Evolutionary conservation across 2,113 vertebrate genomes (phyloP).

Genomic region (Narcine bancroftii): DNA sequence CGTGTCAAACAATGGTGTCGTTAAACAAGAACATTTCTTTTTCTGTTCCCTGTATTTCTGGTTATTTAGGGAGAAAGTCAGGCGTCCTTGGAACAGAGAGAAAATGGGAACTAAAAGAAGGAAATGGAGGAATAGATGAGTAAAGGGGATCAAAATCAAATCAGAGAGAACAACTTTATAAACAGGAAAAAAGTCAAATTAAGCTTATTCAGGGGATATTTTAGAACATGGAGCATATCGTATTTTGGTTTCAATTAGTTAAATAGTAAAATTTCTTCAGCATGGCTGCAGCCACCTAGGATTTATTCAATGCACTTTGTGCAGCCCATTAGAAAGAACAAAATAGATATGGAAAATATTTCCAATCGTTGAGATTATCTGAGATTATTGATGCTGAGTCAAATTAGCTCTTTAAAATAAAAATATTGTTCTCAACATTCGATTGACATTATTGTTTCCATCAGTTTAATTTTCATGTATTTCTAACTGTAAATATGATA

Average conservation of each 20-base stretch:
- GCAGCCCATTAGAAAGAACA: background rate
- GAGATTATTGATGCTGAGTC: conserved; percentile 14
- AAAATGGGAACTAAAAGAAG: background rate
- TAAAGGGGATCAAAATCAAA: background rate
- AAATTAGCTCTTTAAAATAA: background rate
- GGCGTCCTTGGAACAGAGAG: background rate
- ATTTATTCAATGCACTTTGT: background rate
- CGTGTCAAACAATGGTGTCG: background rate
- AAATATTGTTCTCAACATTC: background rate
- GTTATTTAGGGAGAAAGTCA: background rate
- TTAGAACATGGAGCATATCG: background rate
- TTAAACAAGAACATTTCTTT: background rate
- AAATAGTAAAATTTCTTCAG: background rate
- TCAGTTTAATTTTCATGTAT: background rate
- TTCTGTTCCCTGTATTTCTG: background rate
- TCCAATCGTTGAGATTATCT: background rate
- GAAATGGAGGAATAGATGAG: background rate
- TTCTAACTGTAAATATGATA: background rate
- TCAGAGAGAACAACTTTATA: background rate
- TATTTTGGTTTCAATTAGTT: background rate
- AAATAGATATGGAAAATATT: background rate
- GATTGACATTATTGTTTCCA: background rate
- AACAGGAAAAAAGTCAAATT: background rate
- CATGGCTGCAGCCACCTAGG: background rate
- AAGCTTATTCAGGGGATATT: background rate